Base-by-base conservation (phyloP, 2,888 invertebrate species). In the Tachina fera region DNA sequence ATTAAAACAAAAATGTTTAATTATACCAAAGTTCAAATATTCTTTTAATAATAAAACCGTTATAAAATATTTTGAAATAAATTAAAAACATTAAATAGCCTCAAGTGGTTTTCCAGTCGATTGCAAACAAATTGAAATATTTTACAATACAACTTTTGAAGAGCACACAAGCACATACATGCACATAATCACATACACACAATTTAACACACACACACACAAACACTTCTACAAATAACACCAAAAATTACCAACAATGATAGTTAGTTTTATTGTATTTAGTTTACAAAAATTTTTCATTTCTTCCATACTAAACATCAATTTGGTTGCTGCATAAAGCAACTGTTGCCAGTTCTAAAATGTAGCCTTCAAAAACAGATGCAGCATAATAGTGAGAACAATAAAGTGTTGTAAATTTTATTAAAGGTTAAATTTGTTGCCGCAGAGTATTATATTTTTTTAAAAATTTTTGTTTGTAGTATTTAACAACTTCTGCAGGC, bases 91-190 rank as follows among this genome's bases (percentile, higher is more conserved):
- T 47, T 67, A 80, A 80, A 74, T 22, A 58, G 80, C 80, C 74
- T 74, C 80, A 51, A 74, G 80, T 81, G 80, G 74, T 67, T 81
- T 80, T 60, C 49, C 22, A 72, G 19, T 65, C 79, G 79, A 65
- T 72, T 80, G 79, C 56, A 47, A 72, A 80, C 65, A 80, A 80
- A 80, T 80, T 80, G 65, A 80, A 65, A 80, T 72, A 72, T 80
- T 65, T 72, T 65, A 41, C 65, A 63, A 49, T 39, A 31, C 41
- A 41, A 19, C 13, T 22, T 49, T 5, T 10, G 19, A 16, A 22
- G 43, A 53, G 5, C 10, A 43, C 22, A 39, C 11, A 13, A 58
- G 6, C n/a, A 68, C 19, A 31, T 51, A 31, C 4, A 16, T 1
- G 10, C n/a, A 31, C 9, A 68, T 14, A 60, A 4, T n/a, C 13